Conservation (phyloP, 1,140 invertebrate genomes). For the Colletes latitarsis region DNA sequence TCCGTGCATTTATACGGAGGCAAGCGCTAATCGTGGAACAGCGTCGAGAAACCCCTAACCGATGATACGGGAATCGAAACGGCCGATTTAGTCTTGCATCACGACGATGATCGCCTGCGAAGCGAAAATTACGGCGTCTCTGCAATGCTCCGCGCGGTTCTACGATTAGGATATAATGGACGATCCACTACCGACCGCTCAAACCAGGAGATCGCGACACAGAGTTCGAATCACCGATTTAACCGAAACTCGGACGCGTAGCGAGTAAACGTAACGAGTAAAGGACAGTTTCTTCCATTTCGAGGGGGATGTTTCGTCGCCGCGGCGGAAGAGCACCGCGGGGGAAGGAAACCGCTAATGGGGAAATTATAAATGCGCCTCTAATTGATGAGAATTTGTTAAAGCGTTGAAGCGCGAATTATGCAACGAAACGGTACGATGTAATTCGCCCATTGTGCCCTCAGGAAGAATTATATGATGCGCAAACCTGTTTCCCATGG, state of each 20-base stretch:
- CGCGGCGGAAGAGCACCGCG: not conserved
- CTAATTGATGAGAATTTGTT: constrained; percentile 45
- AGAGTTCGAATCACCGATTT: too few species aligned
- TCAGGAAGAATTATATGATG: not conserved
- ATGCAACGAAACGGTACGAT: constrained; percentile 35
- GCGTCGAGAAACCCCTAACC: not conserved
- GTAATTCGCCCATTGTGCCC: constrained; percentile 41
- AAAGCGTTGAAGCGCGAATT: constrained; percentile 35
- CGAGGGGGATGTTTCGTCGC: not conserved
- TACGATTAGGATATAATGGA: too few species aligned
- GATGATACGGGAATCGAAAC: constrained; percentile 12
- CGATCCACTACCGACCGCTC: too few species aligned
- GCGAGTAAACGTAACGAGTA: too few species aligned
- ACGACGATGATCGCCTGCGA: too few species aligned
- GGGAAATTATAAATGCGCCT: constrained; percentile 21
- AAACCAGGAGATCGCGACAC: too few species aligned
- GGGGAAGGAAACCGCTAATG: constrained; percentile 24
- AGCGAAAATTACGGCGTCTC: too few species aligned
- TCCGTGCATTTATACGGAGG: constrained; percentile 49
- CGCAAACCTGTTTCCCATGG: constrained; percentile 44
- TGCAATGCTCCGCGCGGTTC: too few species aligned
- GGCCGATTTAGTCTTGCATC: not conserved
- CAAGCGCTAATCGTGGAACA: constrained; percentile 25
- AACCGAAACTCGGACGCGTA: too few species aligned
- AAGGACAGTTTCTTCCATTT: too few species aligned